phyloP scores from a whole-genome alignment of 2,797 vertebrate genomes.

The Clarias fuscus region DNA sequence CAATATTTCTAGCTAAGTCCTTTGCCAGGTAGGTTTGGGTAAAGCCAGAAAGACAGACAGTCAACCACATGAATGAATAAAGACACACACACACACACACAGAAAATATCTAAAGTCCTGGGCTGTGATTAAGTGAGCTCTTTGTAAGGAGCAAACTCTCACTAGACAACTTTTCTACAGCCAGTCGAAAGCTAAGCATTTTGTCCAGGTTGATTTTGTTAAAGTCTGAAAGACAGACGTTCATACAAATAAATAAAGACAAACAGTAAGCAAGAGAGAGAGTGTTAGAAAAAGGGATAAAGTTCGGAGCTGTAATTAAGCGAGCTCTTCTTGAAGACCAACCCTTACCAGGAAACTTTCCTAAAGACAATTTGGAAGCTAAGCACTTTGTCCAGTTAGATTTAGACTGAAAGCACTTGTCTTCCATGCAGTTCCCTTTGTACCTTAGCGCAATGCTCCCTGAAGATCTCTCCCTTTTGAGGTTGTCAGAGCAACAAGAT shows the following conservation, averaged over 20 bases:
- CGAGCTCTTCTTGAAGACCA: not conserved
- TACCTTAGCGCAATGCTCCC: slow-evolving; percentile 31
- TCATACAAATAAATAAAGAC: not conserved
- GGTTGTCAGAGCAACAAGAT: slow-evolving; percentile 5
- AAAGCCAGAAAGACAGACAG: slow-evolving; percentile 25
- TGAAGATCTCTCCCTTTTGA: not conserved
- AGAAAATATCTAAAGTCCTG: no score
- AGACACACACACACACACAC: not conserved
- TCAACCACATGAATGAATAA: not conserved
- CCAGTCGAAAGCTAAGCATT: not conserved
- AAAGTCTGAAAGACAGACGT: slow-evolving; percentile 17
- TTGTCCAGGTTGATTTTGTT: not conserved
- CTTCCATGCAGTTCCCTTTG: slow-evolving; percentile 7
- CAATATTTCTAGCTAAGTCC: not conserved
- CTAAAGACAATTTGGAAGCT: slow-evolving; percentile 26
- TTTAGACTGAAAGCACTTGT: slow-evolving; percentile 32
- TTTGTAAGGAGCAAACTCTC: no score
- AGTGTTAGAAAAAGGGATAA: not conserved
- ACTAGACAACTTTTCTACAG: no score
- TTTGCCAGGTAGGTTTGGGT: not conserved
- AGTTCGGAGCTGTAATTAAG: slow-evolving; percentile 24
- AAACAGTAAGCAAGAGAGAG: not conserved
- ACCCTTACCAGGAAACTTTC: slow-evolving; percentile 16
- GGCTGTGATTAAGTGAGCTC: no score
- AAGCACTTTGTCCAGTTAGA: slow-evolving; percentile 42